phyloP scores from a whole-genome alignment of 2,888 invertebrate genomes.

The Uloborus plumipes region DNA sequence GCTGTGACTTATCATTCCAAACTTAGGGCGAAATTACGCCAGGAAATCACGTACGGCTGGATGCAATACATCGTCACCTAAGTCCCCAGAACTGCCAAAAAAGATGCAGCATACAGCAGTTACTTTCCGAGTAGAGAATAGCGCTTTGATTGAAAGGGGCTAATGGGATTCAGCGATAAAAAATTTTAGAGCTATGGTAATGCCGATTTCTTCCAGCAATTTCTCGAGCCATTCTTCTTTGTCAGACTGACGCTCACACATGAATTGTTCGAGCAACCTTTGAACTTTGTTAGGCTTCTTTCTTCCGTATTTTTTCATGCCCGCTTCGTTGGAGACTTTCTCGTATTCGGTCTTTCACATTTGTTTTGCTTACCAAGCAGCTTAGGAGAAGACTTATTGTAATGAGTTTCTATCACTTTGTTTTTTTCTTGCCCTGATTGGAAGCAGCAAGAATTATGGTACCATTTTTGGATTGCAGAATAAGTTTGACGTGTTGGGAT shows the following conservation, averaged over 20 bases:
- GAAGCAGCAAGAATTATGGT: too few relatives aligned
- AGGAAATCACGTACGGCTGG: too few relatives aligned
- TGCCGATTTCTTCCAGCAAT: constrained; percentile 43
- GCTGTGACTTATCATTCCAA: too few relatives aligned
- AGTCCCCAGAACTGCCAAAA: not conserved
- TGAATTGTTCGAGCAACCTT: constrained; percentile 36
- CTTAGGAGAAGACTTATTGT: constrained; percentile 24
- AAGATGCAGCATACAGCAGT: constrained; percentile 9
- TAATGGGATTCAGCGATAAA: constrained; percentile 39
- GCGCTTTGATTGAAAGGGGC: constrained; percentile 24
- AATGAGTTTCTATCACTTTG: constrained; percentile 25
- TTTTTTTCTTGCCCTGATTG: too few relatives aligned
- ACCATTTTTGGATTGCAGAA: too few relatives aligned
- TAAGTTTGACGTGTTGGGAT: too few relatives aligned
- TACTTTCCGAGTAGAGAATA: constrained; percentile 14
- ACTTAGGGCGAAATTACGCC: too few relatives aligned
- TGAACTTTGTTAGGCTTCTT: constrained; percentile 24
- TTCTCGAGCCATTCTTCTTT: constrained; percentile 56
- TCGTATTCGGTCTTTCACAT: constrained; percentile 9
- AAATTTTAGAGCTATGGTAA: constrained; percentile 37
- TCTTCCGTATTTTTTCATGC: not conserved
- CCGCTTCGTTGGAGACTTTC: constrained; percentile 9
- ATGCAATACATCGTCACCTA: too few relatives aligned
- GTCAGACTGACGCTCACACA: constrained; percentile 46
- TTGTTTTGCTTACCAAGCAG: constrained; percentile 42